Percentiles rank a stretch among this genome's conserved stretches.
These are phyloP conservation scores for Acleris laterana DNA, from an alignment of 2,888 invertebrate genomes.

Conservation along the genomic window DNA sequence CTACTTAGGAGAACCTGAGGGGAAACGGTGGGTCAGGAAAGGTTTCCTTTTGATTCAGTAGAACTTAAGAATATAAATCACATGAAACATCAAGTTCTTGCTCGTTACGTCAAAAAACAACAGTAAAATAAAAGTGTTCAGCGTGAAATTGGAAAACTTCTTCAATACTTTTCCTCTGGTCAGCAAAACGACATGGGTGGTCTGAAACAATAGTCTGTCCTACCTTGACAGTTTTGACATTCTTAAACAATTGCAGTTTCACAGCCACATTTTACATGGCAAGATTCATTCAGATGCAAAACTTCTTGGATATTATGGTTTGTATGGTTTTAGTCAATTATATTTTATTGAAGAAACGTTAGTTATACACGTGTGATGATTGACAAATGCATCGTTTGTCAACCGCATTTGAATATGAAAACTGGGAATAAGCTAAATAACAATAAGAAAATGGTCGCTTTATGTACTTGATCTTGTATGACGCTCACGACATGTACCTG, in stretches of 20 bases:
- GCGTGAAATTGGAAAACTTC: too few species aligned
- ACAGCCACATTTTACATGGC: background rate
- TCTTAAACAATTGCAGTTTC: constrained; percentile 19
- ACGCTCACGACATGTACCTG: too few species aligned
- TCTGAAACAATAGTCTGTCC: background rate
- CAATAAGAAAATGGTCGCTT: too few species aligned
- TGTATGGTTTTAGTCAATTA: too few species aligned
- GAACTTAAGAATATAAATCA: background rate
- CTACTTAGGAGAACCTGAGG: background rate
- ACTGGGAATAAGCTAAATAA: too few species aligned
- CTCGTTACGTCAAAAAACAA: background rate
- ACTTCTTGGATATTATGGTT: background rate
- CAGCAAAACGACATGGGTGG: constrained; percentile 17
- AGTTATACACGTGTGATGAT: too few species aligned
- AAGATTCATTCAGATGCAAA: constrained; percentile 21
- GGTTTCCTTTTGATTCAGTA: too few species aligned
- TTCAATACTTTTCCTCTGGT: background rate
- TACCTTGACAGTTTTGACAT: constrained; percentile 21
- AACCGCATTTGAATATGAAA: too few species aligned
- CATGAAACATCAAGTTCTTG: background rate
- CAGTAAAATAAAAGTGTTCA: too few species aligned
- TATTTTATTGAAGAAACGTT: too few species aligned
- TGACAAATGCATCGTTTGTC: too few species aligned
- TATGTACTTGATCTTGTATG: too few species aligned
- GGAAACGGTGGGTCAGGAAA: background rate